Base-by-base conservation (phyloP, 2,113 vertebrate species). In the Calidris pygmaea region DNA sequence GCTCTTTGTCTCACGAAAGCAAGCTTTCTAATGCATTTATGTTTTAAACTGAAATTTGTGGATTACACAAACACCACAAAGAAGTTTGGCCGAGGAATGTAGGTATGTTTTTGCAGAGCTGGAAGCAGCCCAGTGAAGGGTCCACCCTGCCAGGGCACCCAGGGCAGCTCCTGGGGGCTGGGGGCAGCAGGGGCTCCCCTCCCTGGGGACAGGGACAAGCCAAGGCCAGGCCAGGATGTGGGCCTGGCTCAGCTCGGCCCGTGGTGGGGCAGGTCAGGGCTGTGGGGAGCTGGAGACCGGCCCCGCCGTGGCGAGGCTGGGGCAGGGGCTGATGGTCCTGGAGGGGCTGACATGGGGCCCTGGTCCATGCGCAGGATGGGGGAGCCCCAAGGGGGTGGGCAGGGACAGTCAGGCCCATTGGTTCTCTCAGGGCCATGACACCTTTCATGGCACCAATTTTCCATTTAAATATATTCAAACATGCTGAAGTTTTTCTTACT, bases 91-190 rank as follows among this genome's bases (percentile, higher is more conserved):
- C 0, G 1, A 80, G 48, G 41, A 35, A 37, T 14, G 27, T 48
- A 67, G 47, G 29, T 55, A 14, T 62, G 24, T 13, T 63, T 63
- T 34, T 63, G 24, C 45, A 81, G 65, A 80, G 50, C 3, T 3
- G 2, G 73, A 76, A 92, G 81, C 41, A 50, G 43, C 18, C 5
- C n/a, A 55, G 63, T n/a, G 32, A 47, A 29, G 63, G 12, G 30
- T 30, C 23, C 50, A 14, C 22, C 15, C 26, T 83, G 5, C 34
- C 43, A 45, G 43, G 18, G 43, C 43, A 45, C 43, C 14, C 34
- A 29, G 1, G 3, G 19, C 26, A 5, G 34, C 7, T 71, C 20
- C 14, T 2, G 18, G 62, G 32, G 19, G 10, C 12, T 0, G 0
- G 70, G 41, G 29, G 24, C 4, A 1, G 23, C 1, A 1, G 10